These are phyloP conservation scores for Hermodice carunculata DNA, from an alignment of 2,888 invertebrate genomes.

Conservation along the genomic window DNA sequence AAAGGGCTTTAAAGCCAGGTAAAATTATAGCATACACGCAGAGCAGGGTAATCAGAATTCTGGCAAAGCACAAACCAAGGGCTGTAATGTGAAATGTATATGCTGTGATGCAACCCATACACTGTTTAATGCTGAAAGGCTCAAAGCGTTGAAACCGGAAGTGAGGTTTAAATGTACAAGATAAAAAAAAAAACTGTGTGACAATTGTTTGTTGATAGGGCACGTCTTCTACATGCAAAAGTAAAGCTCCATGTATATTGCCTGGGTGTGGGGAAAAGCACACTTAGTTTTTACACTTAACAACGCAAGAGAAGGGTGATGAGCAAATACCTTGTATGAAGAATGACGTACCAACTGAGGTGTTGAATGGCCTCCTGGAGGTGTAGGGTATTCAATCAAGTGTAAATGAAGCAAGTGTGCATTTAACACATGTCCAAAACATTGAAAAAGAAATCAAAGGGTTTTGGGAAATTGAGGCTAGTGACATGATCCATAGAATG, in stretches of 20 bases:
- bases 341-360: too few relatives aligned
- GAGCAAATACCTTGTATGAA: too few relatives aligned
- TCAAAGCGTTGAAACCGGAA: neutral
- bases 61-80: neutral
- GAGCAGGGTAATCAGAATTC: too few relatives aligned
- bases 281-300: neutral
- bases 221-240: neutral
- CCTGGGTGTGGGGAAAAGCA: neutral
- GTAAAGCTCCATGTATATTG: neutral
- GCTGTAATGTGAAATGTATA: neutral
- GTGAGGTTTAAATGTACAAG: neutral
- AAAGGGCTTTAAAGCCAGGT: too few relatives aligned
- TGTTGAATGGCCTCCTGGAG: slow-evolving; percentile 17
- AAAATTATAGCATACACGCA: too few relatives aligned
- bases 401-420: too few relatives aligned
- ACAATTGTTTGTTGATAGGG: neutral
- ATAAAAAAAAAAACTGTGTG: neutral
- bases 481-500: too few relatives aligned
- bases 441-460: slow-evolving; percentile 84
- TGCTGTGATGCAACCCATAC: neutral
- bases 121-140: neutral
- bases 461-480: slow-evolving; percentile 61
- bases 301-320: too few relatives aligned
- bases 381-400: neutral
- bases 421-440: too few relatives aligned